Percentiles rank a stretch among this genome's conserved stretches.
Conservation (phyloP, 2,797 vertebrate species). For the Erithacus rubecula region DNA sequence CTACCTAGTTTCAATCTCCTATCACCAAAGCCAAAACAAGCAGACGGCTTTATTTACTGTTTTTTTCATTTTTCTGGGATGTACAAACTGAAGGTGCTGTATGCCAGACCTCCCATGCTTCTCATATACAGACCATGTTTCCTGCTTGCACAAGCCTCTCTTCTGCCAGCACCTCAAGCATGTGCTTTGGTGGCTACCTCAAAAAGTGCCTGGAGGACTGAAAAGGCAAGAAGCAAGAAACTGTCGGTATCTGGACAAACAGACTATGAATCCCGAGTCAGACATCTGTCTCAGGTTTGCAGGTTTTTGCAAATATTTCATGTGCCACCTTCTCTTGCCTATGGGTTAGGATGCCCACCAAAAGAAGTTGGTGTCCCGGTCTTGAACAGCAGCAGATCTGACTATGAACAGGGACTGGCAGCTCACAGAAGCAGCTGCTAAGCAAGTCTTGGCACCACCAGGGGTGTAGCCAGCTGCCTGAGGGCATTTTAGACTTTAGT, state of each 20-base stretch:
- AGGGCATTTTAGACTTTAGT: not conserved
- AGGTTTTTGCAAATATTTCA: not conserved
- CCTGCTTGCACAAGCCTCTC: not conserved
- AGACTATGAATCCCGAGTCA: not conserved
- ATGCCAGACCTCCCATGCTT: not conserved
- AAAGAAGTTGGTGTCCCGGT: not conserved
- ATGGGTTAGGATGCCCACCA: not conserved
- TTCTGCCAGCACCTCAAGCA: not conserved
- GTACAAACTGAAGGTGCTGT: not conserved
- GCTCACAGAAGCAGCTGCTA: not conserved
- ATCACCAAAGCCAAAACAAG: not conserved
- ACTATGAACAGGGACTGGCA: not conserved
- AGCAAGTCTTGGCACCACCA: not conserved
- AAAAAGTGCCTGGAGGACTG: not conserved
- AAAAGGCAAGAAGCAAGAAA: not conserved
- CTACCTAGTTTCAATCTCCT: not conserved
- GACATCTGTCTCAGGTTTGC: not conserved
- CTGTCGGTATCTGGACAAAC: not conserved
- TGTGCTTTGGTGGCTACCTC: not conserved
- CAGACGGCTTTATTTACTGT: not conserved
- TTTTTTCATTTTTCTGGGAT: not conserved
- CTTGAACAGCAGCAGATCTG: not conserved
- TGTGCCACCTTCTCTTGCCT: not conserved
- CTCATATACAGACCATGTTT: not conserved
- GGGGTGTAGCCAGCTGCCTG: not conserved